Base-by-base conservation (phyloP, 64 coral and sea anemone species). In the Anthopleura sola region DNA sequence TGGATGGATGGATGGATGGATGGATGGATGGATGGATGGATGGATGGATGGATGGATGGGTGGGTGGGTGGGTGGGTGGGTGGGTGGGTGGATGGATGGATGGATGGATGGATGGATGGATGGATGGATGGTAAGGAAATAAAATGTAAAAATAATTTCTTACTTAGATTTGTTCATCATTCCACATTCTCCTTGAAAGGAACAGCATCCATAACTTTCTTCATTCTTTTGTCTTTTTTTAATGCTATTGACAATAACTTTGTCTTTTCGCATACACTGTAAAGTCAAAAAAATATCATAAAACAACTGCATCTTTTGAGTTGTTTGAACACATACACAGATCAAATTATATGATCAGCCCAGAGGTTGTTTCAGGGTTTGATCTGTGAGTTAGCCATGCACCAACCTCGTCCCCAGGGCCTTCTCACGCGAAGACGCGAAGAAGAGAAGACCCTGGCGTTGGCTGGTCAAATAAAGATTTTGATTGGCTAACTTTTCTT, bases 131-230 rank as follows among this genome's bases (percentile, higher is more conserved):
- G 21, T 26, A n/a, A 26, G 58, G 5, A 23, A 62, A 53, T 53
- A 12, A 53, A 62, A 28, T 26, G 21, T 62, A 11, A 62, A 26
- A 62, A 6, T 8, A 56, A 5, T 28, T 28, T 26, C n/a, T 71
- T 71, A 71, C 66, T 29, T 71, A 16, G 66, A 0, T 15, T 49
- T 49, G 7, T 55, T 36, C 83, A 89, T 83, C 84, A 92, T 83
- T 29, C 86, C 87, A 90, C 94, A 96, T 78, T 96, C 94, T 37
- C 62, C 60, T 54, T 92, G 86, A 38, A 89, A 77, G 29, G 88
- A 88, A 87, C 94, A 96, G 80, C 94, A 96, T 3, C 48, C 24
- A 86, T 44, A 87, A 34, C 36, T 39, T 50, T 33, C n/a, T 80
- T 96, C 94, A 28, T 82, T 50, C 49, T 77, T 28, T 49, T 24